Evolutionary conservation across 2,113 vertebrate species (phyloP).

Genomic region (Cryptotis parvus): DNA sequence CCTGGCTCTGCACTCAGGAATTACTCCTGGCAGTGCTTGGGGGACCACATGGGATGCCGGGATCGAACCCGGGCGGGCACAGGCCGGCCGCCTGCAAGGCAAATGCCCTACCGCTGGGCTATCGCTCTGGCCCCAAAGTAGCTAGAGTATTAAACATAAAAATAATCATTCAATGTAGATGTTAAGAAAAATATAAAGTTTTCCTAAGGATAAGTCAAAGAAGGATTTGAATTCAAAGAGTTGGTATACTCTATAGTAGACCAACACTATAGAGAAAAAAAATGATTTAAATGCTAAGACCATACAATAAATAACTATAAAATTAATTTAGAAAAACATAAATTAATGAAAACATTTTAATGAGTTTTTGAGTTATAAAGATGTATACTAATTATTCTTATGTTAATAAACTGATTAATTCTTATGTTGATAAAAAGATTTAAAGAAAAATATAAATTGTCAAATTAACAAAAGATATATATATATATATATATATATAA

Average conservation of each 20-base stretch:
- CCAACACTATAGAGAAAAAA: background rate
- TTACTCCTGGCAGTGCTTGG: too few relatives aligned
- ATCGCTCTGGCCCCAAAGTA: too few relatives aligned
- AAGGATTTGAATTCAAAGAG: too few relatives aligned
- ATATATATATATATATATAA: background rate
- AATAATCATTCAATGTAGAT: background rate
- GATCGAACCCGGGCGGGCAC: too few relatives aligned
- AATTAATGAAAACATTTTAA: background rate
- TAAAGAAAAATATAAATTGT: background rate
- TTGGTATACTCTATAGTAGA: too few relatives aligned
- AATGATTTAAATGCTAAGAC: background rate
- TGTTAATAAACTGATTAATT: background rate
- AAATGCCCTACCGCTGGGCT: too few relatives aligned
- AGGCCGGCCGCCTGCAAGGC: too few relatives aligned
- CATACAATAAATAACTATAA: background rate
- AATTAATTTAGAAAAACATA: background rate
- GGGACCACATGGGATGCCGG: too few relatives aligned
- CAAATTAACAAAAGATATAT: background rate
- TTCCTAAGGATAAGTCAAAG: background rate
- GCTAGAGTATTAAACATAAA: background rate
- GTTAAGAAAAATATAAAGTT: background rate
- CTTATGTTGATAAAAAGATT: background rate
- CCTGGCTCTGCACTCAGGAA: too few relatives aligned
- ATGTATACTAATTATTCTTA: background rate
- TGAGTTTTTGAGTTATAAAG: background rate